These are phyloP conservation scores for Acanthosepion pharaonis DNA, from an alignment of 2,888 invertebrate genomes.

Conservation along the genomic window DNA sequence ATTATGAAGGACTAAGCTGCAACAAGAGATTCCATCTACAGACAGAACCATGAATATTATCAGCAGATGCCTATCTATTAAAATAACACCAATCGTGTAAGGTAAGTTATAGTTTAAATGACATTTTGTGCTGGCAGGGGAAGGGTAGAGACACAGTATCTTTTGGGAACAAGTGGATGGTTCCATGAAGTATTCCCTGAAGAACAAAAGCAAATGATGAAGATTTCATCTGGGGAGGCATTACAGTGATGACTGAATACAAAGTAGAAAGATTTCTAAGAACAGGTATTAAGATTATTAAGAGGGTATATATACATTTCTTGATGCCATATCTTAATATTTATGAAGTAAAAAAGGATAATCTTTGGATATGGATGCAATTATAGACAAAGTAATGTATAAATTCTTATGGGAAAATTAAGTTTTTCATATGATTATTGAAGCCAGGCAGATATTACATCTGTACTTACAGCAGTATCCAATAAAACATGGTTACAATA, in stretches of 20 bases:
- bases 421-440: too few relatives aligned
- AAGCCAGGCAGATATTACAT: too few relatives aligned
- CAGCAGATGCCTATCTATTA: neutral
- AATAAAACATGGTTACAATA: too few relatives aligned
- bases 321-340: too few relatives aligned
- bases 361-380: too few relatives aligned
- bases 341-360: too few relatives aligned
- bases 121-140: neutral
- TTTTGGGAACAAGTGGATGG: neutral
- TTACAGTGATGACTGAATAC: neutral
- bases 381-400: too few relatives aligned
- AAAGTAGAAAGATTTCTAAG: neutral
- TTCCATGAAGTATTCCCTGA: neutral
- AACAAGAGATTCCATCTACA: neutral
- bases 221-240: neutral
- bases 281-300: too few relatives aligned
- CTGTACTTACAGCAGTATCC: too few relatives aligned
- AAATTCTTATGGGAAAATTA: too few relatives aligned
- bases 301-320: too few relatives aligned
- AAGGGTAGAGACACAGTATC: neutral
- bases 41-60: neutral
- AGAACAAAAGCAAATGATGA: neutral
- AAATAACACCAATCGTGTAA: slow-evolving; percentile 20
- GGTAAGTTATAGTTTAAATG: neutral
- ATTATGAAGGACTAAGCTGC: neutral